Conservation (phyloP, 2,797 vertebrate species). For the Melanogrammus aeglefinus region DNA sequence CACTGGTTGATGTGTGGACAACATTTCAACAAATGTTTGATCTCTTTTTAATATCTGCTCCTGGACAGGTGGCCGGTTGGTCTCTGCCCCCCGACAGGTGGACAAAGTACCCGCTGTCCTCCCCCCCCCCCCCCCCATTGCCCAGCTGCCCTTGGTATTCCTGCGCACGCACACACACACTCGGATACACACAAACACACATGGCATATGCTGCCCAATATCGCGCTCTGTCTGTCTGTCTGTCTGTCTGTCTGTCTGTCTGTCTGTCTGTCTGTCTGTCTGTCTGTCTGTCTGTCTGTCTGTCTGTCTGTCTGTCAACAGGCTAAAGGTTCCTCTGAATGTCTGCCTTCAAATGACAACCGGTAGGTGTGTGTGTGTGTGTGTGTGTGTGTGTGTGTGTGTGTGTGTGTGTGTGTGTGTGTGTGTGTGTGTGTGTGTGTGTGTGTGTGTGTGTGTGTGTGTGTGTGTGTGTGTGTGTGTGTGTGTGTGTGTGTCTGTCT, state of each 20-base stretch:
- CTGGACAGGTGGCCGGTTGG: slow-evolving; percentile 62
- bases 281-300: too few relatives aligned
- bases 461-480: too few relatives aligned
- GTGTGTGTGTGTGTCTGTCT: too few relatives aligned
- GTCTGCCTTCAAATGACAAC: too few relatives aligned
- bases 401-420: too few relatives aligned
- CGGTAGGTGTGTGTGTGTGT: too few relatives aligned
- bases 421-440: too few relatives aligned
- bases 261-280: too few relatives aligned
- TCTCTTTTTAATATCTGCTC: background rate
- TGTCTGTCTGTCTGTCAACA: background rate
- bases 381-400: too few relatives aligned
- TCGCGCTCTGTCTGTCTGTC: background rate
- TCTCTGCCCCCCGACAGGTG: slow-evolving; percentile 48
- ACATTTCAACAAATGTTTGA: background rate
- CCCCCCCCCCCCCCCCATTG: slow-evolving; percentile 47
- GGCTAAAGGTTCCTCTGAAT: background rate
- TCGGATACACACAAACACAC: slow-evolving; percentile 12
- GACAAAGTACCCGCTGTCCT: slow-evolving; percentile 70
- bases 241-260: too few relatives aligned
- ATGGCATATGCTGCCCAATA: background rate
- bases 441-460: too few relatives aligned
- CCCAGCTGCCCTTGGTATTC: slow-evolving; percentile 70
- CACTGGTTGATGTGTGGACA: background rate
- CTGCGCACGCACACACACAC: slow-evolving; percentile 39